Evolutionary conservation across 2,888 invertebrate genomes (phyloP).

Genomic region (Caenorhabditis sulstoni): DNA sequence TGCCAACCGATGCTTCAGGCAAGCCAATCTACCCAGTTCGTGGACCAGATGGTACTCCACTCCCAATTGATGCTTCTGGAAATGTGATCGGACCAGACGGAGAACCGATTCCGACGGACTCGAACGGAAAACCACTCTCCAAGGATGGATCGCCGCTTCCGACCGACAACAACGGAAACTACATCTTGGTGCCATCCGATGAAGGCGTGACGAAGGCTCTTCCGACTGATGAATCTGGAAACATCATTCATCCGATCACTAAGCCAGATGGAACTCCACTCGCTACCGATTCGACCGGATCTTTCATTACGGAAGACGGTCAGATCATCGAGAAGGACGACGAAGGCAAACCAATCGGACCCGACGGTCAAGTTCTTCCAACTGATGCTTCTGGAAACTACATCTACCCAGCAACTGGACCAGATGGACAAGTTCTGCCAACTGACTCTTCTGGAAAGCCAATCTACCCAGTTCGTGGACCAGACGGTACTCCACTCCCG

Average conservation of each 20-base stretch:
- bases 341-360: constrained; percentile 43
- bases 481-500: constrained; percentile 63
- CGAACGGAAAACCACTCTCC: constrained; percentile 59
- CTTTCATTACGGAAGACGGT: constrained; percentile 52
- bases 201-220: constrained; percentile 48
- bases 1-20: constrained; percentile 58
- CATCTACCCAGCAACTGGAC: constrained; percentile 57
- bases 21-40: constrained; percentile 48
- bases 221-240: constrained; percentile 54
- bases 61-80: constrained; percentile 58
- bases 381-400: constrained; percentile 53
- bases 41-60: constrained; percentile 56
- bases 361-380: constrained; percentile 43
- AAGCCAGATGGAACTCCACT: constrained; percentile 57
- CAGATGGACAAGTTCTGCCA: constrained; percentile 30
- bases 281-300: constrained; percentile 56
- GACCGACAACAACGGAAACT: constrained; percentile 52
- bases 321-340: constrained; percentile 56
- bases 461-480: constrained; percentile 37
- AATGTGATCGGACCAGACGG: constrained; percentile 56
- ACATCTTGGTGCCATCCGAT: constrained; percentile 39
- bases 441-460: constrained; percentile 36
- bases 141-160: constrained; percentile 62
- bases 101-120: constrained; percentile 64
- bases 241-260: constrained; percentile 47